phyloP scores from a whole-genome alignment of 2,888 invertebrate species.

The Nasonovia ribisnigri region DNA sequence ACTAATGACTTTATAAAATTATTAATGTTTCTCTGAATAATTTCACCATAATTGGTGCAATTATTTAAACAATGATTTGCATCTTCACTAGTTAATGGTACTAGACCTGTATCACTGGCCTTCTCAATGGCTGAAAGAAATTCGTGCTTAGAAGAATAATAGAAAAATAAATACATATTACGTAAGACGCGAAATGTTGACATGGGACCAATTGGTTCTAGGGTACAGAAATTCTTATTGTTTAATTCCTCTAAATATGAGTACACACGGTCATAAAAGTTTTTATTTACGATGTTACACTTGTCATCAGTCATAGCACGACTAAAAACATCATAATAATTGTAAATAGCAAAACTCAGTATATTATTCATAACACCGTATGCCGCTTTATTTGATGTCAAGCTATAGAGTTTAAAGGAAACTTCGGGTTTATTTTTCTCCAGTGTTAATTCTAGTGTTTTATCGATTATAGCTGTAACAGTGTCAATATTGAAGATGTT shows the following conservation, averaged over 20 bases:
- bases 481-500: neutral
- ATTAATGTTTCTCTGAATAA: conserved; percentile 36
- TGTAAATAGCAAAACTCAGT: conserved; percentile 37
- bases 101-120: conserved; percentile 24
- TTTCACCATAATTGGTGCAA: conserved; percentile 25
- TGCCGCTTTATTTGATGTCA: conserved; percentile 22
- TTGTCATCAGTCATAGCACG: neutral
- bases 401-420: conserved; percentile 26
- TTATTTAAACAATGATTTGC: conserved; percentile 26
- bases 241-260: conserved; percentile 35
- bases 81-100: conserved; percentile 25
- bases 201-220: conserved; percentile 12
- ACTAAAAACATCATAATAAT: conserved; percentile 33
- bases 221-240: neutral
- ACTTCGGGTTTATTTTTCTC: conserved; percentile 39
- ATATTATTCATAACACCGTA: conserved; percentile 48
- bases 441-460: conserved; percentile 26
- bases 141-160: neutral
- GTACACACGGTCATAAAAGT: conserved; percentile 32
- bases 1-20: conserved; percentile 49
- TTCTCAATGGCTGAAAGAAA: conserved; percentile 20
- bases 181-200: conserved; percentile 33
- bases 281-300: neutral
- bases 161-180: conserved; percentile 44
- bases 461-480: neutral